Evolutionary conservation across 2,797 vertebrate species (phyloP).

Genomic region (Halcyon smyrnensis): DNA sequence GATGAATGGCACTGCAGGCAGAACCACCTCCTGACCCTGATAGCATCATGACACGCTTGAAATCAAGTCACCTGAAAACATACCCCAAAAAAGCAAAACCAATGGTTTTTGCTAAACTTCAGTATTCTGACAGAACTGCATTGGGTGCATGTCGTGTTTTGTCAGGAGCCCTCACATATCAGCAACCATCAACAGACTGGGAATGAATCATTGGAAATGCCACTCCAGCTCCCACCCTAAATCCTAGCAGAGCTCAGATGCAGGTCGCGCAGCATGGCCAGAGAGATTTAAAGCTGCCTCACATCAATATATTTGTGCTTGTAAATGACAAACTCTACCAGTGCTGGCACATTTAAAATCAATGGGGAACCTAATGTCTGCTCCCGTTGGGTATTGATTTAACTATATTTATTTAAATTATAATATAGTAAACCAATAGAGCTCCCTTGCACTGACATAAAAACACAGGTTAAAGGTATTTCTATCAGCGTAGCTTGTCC

Average conservation of each 20-base stretch:
- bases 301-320: conserved; percentile 7
- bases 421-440: neutral
- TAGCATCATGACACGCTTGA: neutral
- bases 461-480: neutral
- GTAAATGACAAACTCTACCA: neutral
- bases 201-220: neutral
- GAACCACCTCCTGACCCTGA: neutral
- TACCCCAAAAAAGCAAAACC: neutral
- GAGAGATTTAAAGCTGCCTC: conserved; percentile 12
- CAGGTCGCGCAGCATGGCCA: neutral
- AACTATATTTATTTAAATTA: conserved; percentile 16
- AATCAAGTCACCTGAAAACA: neutral
- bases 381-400: conserved; percentile 10
- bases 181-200: neutral
- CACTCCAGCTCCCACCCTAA: neutral
- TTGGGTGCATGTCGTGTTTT: accelerated
- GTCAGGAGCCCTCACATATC: neutral
- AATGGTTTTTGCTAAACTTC: neutral
- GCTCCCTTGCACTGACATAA: neutral
- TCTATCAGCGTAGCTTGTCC: neutral
- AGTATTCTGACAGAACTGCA: neutral
- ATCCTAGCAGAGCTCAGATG: neutral
- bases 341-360: conserved; percentile 29
- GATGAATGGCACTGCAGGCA: neutral
- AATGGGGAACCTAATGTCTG: neutral